Conservation (phyloP, 2,113 vertebrate species). For the Hypanus sabinus region DNA sequence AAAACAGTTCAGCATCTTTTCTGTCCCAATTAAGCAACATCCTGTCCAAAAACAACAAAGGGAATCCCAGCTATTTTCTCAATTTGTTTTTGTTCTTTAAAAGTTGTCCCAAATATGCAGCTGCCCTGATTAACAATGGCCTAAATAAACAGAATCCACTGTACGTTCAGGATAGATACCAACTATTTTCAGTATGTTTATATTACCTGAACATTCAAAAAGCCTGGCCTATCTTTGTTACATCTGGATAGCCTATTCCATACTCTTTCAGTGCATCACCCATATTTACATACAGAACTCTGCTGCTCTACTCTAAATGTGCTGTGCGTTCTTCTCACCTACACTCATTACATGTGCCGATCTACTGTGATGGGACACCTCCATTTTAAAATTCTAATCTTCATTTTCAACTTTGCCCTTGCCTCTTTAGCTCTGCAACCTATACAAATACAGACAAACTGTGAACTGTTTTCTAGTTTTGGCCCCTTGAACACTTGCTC, state of each 20-base stretch:
- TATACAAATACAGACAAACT: not conserved
- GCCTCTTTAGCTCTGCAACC: not conserved
- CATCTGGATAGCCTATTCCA: not conserved
- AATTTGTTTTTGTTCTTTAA: no score
- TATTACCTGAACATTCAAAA: not conserved
- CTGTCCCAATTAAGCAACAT: no score
- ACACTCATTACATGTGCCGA: not conserved
- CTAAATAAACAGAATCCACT: no score
- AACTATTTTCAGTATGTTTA: not conserved
- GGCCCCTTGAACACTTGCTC: not conserved
- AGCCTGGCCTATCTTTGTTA: not conserved
- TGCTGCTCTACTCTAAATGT: not conserved
- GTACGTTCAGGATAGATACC: not conserved
- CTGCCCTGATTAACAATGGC: no score
- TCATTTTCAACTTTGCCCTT: not conserved
- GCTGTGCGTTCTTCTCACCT: no score
- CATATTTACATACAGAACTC: not conserved
- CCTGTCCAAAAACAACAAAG: no score
- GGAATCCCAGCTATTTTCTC: no score
- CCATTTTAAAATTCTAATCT: not conserved
- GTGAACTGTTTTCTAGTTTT: not conserved
- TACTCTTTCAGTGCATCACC: not conserved
- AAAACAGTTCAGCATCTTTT: no score
- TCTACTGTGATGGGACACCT: no score
- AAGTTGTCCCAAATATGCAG: no score